phyloP scores from a whole-genome alignment of 2,797 vertebrate species.

The Poecilia picta region DNA sequence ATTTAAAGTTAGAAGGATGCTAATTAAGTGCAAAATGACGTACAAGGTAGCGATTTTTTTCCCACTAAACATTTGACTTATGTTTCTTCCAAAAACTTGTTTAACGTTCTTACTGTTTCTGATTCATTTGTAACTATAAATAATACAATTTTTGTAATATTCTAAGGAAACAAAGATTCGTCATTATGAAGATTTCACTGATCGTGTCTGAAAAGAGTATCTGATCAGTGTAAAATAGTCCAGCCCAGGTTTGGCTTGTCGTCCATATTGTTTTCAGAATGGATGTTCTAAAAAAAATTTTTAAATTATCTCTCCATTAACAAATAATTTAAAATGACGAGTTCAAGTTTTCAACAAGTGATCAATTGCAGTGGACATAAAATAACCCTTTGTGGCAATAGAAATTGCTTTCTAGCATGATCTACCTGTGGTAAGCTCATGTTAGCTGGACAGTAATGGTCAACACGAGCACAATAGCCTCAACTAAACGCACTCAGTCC shows the following conservation, averaged over 20 bases:
- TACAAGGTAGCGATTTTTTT: neutral
- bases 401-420: neutral
- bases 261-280: neutral
- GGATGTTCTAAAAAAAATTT: neutral
- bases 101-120: neutral
- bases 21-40: neutral
- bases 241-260: neutral
- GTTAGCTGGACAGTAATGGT: neutral
- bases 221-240: neutral
- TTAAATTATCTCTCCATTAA: neutral
- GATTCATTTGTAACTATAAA: neutral
- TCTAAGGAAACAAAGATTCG: neutral
- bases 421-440: neutral
- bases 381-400: neutral
- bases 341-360: neutral
- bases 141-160: neutral
- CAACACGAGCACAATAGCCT: neutral
- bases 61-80: too few relatives aligned
- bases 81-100: neutral
- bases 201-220: neutral
- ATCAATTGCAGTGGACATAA: neutral
- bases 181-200: neutral
- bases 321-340: neutral
- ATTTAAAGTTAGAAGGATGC: neutral
- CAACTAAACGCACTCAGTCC: constrained; percentile 21